Evolutionary conservation across 2,888 invertebrate species (phyloP), one percentile per base, ranked within the genome.

Genomic region (Lottia gigantea): DNA sequence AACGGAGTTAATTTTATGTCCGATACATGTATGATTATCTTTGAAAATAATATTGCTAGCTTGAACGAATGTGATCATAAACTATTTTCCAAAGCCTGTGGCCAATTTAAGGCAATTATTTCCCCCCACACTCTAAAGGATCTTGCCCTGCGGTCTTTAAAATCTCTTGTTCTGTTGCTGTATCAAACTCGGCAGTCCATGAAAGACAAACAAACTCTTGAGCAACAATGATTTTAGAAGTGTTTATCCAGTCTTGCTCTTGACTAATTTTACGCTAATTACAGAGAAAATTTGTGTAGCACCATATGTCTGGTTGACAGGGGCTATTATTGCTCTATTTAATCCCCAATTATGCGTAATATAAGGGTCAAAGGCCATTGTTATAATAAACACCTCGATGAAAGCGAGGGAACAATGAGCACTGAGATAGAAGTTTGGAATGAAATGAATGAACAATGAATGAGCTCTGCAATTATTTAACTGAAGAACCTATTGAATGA

Each of bases 241-340:
- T 55, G 55, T 55, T 55, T 55, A 55, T 55, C 55, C 55, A 55
- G 55, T 55, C 55, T 23, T 23, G 19, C 55, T 23, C 55, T 55
- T 55, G 12, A 14, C 55, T 55, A 55, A 55, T 55, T 55, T 23
- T 19, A 23, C 55, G 23, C 55, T 55, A 55, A 55, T 55, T 55
- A 55, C 55, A 55, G 19, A 23, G 23, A 19, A 11, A 55, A 40
- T 23, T 12, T 55, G 55, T 23, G 12, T 23, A 55, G 23, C 55
- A 19, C 55, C 55, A 55, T 55, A 55, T 55, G 55, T 55, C 55
- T 55, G 55, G 55, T 55, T 19, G 23, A 55, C 55, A 55, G 55
- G 55, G 55, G 55, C 55, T 55, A 55, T 55, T 55, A 23, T 55
- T 55, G 55, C 19, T 55, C 55, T 55, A 23, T 55, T 55, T 55